Percentiles rank a stretch among this genome's conserved stretches.
These are phyloP conservation scores for Lutraria rhynchaena DNA, from an alignment of 1,140 invertebrate genomes.

Conservation along the genomic window DNA sequence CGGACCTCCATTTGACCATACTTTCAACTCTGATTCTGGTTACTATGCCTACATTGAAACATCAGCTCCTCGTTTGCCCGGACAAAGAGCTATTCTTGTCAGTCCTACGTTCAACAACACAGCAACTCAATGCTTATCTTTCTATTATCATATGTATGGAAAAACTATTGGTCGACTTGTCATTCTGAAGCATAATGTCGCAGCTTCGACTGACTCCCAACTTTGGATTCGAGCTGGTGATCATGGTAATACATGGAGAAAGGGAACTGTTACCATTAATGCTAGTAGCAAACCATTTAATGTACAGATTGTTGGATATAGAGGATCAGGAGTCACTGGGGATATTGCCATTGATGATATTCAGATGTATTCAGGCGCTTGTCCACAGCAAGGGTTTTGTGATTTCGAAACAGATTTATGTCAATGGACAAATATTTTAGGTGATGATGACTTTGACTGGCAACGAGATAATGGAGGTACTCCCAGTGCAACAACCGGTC, in stretches of 20 bases:
- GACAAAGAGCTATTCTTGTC: constrained; percentile 67
- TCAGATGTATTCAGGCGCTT: constrained; percentile 68
- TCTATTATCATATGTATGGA: constrained; percentile 92
- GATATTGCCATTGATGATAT: constrained; percentile 80
- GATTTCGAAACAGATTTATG: constrained; percentile 78
- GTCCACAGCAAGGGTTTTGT: constrained; percentile 72
- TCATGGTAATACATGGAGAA: constrained; percentile 88
- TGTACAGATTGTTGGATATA: constrained; percentile 72
- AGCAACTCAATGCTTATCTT: constrained; percentile 79
- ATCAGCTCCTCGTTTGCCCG: constrained; percentile 64
- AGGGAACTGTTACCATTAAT: constrained; percentile 60
- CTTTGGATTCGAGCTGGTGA: constrained; percentile 85
- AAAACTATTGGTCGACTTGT: constrained; percentile 73
- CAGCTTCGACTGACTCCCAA: constrained; percentile 28
- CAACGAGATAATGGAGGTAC: constrained; percentile 71
- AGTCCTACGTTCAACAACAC: constrained; percentile 58
- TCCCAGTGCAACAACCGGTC: constrained; percentile 67
- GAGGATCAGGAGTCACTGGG: constrained; percentile 67
- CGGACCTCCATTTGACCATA: constrained; percentile 90
- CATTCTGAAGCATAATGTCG: constrained; percentile 65
- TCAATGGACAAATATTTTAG: constrained; percentile 72
- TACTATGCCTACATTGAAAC: constrained; percentile 79
- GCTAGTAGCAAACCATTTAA: constrained; percentile 61
- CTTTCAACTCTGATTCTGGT: constrained; percentile 78
- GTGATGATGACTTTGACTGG: constrained; percentile 77